These are phyloP conservation scores for Poecilus cupreus DNA, from an alignment of 2,888 invertebrate species.

Conservation along the genomic window DNA sequence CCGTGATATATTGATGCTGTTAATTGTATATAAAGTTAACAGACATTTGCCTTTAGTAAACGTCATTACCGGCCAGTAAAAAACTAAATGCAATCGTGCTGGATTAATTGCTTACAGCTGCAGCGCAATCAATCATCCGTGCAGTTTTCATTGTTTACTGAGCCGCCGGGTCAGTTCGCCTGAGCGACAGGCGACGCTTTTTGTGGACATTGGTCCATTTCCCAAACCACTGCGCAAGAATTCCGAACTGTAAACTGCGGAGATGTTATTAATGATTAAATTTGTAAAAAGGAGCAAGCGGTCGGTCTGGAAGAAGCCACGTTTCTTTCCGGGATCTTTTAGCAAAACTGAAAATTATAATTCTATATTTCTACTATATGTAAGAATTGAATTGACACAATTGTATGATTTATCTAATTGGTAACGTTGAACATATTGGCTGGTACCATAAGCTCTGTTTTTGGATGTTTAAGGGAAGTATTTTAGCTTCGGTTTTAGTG, in stretches of 20 bases:
- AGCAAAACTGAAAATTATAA: no score
- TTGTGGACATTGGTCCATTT: not conserved
- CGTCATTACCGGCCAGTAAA: conserved; percentile 40
- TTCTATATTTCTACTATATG: no score
- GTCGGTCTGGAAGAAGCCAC: no score
- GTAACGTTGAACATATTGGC: no score
- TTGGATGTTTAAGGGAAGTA: no score
- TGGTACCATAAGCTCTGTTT: no score
- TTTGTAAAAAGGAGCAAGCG: no score
- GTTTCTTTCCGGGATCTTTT: not conserved
- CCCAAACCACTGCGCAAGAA: not conserved
- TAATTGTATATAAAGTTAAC: conserved; percentile 49
- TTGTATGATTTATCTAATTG: no score
- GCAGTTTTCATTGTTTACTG: conserved; percentile 35
- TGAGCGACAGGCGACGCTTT: conserved; percentile 32
- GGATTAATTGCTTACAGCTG: conserved; percentile 45
- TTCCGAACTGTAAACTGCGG: not conserved
- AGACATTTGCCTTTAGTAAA: conserved; percentile 44
- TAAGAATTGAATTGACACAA: no score
- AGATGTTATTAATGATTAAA: conserved; percentile 5
- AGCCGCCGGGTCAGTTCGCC: conserved; percentile 5
- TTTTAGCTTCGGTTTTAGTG: no score
- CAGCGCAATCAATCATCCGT: conserved; percentile 32
- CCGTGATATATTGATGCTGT: conserved; percentile 46
- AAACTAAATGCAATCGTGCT: conserved; percentile 44